A percentile compares a stretch with the other conserved stretches of the same genome.
Conservation (phyloP, 2,888 invertebrate genomes). For the Drosophila peninsularis region DNA sequence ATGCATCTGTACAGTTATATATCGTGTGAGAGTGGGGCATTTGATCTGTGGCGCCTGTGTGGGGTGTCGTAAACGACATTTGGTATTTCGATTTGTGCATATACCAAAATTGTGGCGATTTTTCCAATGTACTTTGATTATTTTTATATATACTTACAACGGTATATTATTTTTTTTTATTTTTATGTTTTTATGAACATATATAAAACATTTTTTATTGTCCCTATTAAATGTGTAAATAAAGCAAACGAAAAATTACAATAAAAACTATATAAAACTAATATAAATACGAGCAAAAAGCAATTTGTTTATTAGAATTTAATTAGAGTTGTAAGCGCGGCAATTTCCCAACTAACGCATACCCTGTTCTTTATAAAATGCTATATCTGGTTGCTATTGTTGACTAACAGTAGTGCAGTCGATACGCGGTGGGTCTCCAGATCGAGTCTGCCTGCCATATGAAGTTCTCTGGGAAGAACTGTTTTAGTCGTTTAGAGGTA, state of each 20-base stretch:
- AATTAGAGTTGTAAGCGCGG: not conserved
- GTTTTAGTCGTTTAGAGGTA: no score
- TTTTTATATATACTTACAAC: conserved; percentile 32
- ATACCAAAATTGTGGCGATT: conserved; percentile 47
- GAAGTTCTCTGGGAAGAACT: no score
- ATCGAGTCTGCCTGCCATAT: no score
- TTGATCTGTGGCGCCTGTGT: conserved; percentile 26
- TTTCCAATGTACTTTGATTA: conserved; percentile 47
- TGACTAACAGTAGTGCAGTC: no score
- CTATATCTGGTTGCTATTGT: not conserved
- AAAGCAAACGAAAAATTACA: conserved; percentile 48
- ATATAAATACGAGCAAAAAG: not conserved
- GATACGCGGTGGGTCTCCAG: no score
- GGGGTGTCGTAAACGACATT: conserved; percentile 40
- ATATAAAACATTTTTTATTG: conserved; percentile 28
- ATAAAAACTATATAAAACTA: conserved; percentile 33
- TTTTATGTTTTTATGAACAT: conserved; percentile 24
- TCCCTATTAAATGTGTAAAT: conserved; percentile 56
- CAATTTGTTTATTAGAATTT: not conserved
- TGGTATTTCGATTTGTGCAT: conserved; percentile 37
- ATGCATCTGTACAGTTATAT: conserved; percentile 11
- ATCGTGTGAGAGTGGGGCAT: not conserved
- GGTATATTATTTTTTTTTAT: conserved; percentile 33
- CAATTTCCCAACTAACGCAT: no score
- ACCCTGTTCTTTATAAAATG: not conserved